Evolutionary conservation across 2,797 vertebrate species (phyloP).

Genomic region (Galagoides demidoff): DNA sequence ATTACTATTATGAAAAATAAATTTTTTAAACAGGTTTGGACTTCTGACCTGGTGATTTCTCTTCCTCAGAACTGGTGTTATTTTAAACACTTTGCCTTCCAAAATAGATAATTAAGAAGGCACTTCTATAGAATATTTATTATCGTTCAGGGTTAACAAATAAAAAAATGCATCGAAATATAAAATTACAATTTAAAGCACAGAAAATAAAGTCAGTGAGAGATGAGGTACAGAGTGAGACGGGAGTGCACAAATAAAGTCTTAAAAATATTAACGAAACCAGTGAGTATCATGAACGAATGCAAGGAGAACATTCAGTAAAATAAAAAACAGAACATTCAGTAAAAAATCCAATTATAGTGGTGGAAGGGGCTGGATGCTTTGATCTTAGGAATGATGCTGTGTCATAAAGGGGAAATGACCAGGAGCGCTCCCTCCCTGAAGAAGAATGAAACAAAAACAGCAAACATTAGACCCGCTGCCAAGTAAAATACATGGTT

Average conservation of each 20-base stretch:
- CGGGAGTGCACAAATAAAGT: not conserved
- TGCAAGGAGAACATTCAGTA: not conserved
- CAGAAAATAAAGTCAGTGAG: not conserved
- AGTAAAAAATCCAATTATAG: not conserved
- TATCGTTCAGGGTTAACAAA: not conserved
- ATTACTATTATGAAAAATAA: not conserved
- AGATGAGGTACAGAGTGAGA: not conserved
- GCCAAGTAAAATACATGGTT: not conserved
- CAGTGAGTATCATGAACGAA: not conserved
- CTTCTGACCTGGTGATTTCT: not conserved
- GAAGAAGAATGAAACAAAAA: slow-evolving; percentile 5
- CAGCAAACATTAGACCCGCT: not conserved
- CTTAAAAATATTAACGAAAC: not conserved
- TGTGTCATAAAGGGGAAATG: not conserved
- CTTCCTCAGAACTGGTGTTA: not conserved
- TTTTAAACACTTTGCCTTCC: slow-evolving; percentile 1
- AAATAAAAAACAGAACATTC: not conserved
- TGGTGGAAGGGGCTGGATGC: not conserved
- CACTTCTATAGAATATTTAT: not conserved
- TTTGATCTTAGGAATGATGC: not conserved
- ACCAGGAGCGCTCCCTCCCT: not conserved
- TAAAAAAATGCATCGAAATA: not conserved
- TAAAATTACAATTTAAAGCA: not conserved
- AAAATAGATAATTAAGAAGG: not conserved
- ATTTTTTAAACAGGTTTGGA: not conserved